Evolutionary conservation across 2,888 invertebrate genomes (phyloP).

Genomic region (Drosophila differens): DNA sequence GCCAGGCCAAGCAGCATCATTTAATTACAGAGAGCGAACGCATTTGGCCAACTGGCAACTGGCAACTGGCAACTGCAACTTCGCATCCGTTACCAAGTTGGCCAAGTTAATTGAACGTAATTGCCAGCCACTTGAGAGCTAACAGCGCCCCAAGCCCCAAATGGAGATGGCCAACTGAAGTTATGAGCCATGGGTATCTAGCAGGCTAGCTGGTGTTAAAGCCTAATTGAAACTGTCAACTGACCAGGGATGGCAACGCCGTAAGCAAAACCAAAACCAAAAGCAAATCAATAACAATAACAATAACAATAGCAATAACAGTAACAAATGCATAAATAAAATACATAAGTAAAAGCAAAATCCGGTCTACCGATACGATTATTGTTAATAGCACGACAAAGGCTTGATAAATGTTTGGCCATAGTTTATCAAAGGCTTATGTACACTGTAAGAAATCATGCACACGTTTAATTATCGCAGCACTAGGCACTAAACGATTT

Average conservation of each 20-base stretch:
- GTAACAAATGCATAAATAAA: conserved; percentile 7
- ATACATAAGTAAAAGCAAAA: neutral
- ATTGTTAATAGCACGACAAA: conserved; percentile 41
- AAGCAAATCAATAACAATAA: conserved; percentile 1
- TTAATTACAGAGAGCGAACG: conserved; percentile 66
- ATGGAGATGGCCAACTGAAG: conserved; percentile 31
- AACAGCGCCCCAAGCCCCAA: conserved; percentile 54
- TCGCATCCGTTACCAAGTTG: conserved; percentile 77
- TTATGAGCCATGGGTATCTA: conserved; percentile 19
- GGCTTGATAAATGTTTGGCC: conserved; percentile 5
- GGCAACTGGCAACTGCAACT: neutral
- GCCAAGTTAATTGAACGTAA: conserved; percentile 78
- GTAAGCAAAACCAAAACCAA: conserved; percentile 20
- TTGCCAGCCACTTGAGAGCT: conserved; percentile 78
- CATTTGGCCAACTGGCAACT: conserved; percentile 62
- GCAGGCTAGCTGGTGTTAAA: conserved; percentile 45
- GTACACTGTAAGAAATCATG: conserved; percentile 19
- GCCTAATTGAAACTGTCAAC: conserved; percentile 66
- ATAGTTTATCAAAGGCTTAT: conserved; percentile 14
- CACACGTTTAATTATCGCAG: neutral
- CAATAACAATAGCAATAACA: neutral
- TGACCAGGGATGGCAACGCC: conserved; percentile 35
- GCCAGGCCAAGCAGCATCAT: conserved; percentile 56
- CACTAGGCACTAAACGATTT: neutral
- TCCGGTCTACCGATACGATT: conserved; percentile 43